Base-by-base conservation (phyloP, 2,888 invertebrate genomes). In the Formica aserva region DNA sequence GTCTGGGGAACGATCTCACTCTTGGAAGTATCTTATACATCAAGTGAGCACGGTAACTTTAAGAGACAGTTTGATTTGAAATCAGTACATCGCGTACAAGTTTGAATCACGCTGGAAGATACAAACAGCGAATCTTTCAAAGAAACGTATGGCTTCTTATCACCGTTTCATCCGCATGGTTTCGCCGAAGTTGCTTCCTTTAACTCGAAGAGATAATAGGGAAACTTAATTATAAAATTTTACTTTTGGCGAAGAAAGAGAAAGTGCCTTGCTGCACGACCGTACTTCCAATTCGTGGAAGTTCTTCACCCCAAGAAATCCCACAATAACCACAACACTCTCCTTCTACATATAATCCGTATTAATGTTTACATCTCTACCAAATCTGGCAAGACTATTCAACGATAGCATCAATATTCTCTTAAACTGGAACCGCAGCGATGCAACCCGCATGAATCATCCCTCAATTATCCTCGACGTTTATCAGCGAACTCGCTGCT, bases 181-280 rank as follows among this genome's bases (percentile, higher is more conserved):
- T 22, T 22, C 3, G 32, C 22, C 9, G 22, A 22, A 52, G 5
- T 35, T 63, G 15, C 22, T 75, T 75, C 2, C 76, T 65, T 65
- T 48, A 18, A 65, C 18, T 32, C 1, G 66, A 13, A 32, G 65
- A 52, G 48, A 52, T 65, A 52, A 38, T 35, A 38, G 9, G 48
- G 18, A 52, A 35, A 52, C 35, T 66, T 35, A 35, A 22, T 6
- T 32, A 48, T 41, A 22, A 13, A 11, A 75, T 18, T 63, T 45
- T 13, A n/a, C n/a, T 15, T 11, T 41, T 35, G 29, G 8, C n/a
- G 29, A 38, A 11, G 29, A 77, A 77, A 77, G 69, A 15, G 29
- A 77, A 77, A 77, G 77, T 77, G 77, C 77, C 69, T 77, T 67
- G 69, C n/a, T 69, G 67, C 77, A 69, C 77, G 38, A 69, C n/a